These are phyloP conservation scores for Diarsia dahlii DNA, from an alignment of 2,888 invertebrate genomes.

Conservation along the genomic window DNA sequence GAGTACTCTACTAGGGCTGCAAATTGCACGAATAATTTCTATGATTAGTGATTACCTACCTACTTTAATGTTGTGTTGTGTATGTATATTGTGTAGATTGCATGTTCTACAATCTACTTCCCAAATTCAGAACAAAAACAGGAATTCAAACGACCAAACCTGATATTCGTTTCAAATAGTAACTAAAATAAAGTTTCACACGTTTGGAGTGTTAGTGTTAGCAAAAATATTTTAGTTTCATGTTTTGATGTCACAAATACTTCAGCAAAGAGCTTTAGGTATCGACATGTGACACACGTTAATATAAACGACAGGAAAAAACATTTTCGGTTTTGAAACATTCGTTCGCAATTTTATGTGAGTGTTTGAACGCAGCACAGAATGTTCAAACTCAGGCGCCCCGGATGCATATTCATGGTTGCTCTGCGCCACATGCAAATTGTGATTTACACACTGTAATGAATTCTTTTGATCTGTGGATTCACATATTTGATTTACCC, in stretches of 20 bases:
- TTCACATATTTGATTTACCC: slow-evolving; percentile 91
- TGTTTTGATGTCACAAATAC: slow-evolving; percentile 50
- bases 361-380: slow-evolving; percentile 81
- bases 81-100: background rate
- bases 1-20: slow-evolving; percentile 38
- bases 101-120: background rate
- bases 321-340: slow-evolving; percentile 29
- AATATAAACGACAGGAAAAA: slow-evolving; percentile 16
- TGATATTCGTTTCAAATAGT: slow-evolving; percentile 17
- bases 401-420: slow-evolving; percentile 89
- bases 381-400: slow-evolving; percentile 85
- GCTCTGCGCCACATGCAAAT: slow-evolving; percentile 89
- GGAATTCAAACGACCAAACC: slow-evolving; percentile 2
- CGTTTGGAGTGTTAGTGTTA: slow-evolving; percentile 44
- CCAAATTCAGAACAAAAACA: background rate
- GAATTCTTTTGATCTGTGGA: slow-evolving; percentile 91
- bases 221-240: slow-evolving; percentile 47
- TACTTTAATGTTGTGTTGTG: background rate
- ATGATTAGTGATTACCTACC: background rate
- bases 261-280: slow-evolving; percentile 42
- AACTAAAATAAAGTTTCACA: slow-evolving; percentile 33
- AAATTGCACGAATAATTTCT: background rate
- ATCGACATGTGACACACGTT: slow-evolving; percentile 39
- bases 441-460: slow-evolving; percentile 91
- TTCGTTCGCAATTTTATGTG: slow-evolving; percentile 52